Evolutionary conservation across 2,113 vertebrate species (phyloP).

Genomic region (Psittacula cyanocephala): DNA sequence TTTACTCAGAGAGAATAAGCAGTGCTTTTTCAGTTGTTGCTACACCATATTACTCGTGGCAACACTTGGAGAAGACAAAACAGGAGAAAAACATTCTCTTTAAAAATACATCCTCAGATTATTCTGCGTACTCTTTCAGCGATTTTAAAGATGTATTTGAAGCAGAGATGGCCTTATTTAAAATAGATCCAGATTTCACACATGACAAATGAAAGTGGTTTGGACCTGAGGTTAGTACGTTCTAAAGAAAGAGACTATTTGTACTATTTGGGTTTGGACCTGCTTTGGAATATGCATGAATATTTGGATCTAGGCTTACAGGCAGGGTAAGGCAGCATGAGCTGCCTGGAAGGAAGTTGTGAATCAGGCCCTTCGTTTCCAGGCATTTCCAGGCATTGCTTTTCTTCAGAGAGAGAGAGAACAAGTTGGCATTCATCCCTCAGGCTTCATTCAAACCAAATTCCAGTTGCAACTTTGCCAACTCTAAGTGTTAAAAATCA

Average conservation of each 20-base stretch:
- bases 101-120: background rate
- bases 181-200: background rate
- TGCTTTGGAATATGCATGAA: background rate
- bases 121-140: background rate
- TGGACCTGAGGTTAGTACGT: background rate
- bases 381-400: slow-evolving; percentile 31
- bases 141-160: background rate
- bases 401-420: background rate
- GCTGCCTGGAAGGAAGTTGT: background rate
- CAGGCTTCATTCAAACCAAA: slow-evolving; percentile 61
- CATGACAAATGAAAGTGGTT: background rate
- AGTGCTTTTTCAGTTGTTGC: background rate
- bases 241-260: background rate
- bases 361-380: slow-evolving; percentile 23
- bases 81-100: background rate
- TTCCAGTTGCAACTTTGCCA: slow-evolving; percentile 58
- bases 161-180: background rate
- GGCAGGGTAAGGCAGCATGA: background rate
- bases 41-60: background rate
- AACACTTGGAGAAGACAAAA: background rate
- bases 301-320: background rate
- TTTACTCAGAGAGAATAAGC: background rate
- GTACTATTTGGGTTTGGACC: background rate
- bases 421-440: slow-evolving; percentile 34
- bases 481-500: slow-evolving; percentile 44